Base-by-base conservation (phyloP, 2,888 invertebrate genomes). In the Dioctria linearis region DNA sequence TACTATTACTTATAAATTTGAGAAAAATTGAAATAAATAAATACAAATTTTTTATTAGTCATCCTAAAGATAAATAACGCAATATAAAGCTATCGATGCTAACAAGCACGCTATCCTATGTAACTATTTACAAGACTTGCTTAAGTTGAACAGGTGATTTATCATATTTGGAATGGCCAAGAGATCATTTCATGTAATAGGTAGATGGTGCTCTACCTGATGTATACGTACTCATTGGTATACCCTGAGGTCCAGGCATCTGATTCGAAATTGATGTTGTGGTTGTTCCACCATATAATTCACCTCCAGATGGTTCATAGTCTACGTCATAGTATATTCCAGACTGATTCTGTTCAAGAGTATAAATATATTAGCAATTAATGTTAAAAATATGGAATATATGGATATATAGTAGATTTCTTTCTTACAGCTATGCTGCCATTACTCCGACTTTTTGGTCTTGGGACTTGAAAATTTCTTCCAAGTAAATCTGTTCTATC, bases 271-370 rank as follows among this genome's bases (percentile, higher is more conserved):
- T 90, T 85, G 93, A 92, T 81, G 87, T 90, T 51, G 88, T 87
- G 82, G 90, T 86, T 81, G 86, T 87, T 61, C 89, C 88, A 81
- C 89, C 91, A 49, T 91, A 86, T 84, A 91, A 90, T 82, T 90
- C 90, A 82, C 90, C 88, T 82, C 91, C 91, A 43, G 91, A 90
- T 83, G 91, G 93, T 86, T 95, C 96, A 85, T 95, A 96, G 83
- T 96, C 96, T 43, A 96, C 95, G 86, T 96, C 96, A 86, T 96
- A 96, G 88, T 96, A 96, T 84, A 96, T 96, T 75, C 95, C 95
- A 84, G 94, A 95, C 90, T 96, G 96, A 88, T 96, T 95, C 96
- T 96, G 90, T 51, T 25, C 25, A 25, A 25, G 79, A 90, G 43
- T 46, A 9, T 6, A 66, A 82, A 69, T 61, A 73, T 39, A 78